Conservation (phyloP, 2,113 vertebrate genomes). For the Limnothrissa miodon region DNA sequence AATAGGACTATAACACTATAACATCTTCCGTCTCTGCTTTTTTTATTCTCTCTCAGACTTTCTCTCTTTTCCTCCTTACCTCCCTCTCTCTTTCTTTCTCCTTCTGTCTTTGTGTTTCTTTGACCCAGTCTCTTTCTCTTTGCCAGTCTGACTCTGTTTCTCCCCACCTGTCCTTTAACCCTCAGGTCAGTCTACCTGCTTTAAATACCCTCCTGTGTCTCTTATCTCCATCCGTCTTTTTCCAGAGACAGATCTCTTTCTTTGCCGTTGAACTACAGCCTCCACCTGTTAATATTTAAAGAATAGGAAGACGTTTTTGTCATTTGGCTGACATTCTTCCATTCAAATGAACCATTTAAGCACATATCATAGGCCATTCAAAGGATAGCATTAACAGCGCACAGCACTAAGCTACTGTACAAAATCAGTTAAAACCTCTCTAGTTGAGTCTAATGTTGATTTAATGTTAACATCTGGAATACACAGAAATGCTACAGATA, state of each 20-base stretch:
- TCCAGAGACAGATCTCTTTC: constrained; percentile 24
- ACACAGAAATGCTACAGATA: neutral
- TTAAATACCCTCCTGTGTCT: neutral
- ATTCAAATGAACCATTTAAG: constrained; percentile 3
- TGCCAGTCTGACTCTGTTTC: neutral
- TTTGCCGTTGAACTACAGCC: constrained; percentile 43
- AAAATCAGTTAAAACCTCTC: neutral
- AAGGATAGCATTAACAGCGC: neutral
- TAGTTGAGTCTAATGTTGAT: neutral
- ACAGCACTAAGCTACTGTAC: neutral
- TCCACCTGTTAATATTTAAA: constrained; percentile 56
- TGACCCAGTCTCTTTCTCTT: neutral
- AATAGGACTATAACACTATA: too few species aligned
- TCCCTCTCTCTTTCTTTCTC: neutral
- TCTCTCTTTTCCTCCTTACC: constrained; percentile 17
- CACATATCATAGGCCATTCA: constrained; percentile 3
- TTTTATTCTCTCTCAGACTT: constrained; percentile 43
- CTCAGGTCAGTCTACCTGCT: neutral
- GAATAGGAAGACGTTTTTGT: constrained; percentile 38
- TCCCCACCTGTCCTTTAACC: constrained; percentile 9
- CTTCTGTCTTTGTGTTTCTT: neutral
- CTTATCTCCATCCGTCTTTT: neutral
- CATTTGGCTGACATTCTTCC: constrained; percentile 8
- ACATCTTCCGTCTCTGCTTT: constrained; percentile 27
- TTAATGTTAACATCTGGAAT: neutral